These are phyloP conservation scores for Hydrochoerus hydrochaeris DNA, from an alignment of 2,113 vertebrate genomes.

Conservation along the genomic window DNA sequence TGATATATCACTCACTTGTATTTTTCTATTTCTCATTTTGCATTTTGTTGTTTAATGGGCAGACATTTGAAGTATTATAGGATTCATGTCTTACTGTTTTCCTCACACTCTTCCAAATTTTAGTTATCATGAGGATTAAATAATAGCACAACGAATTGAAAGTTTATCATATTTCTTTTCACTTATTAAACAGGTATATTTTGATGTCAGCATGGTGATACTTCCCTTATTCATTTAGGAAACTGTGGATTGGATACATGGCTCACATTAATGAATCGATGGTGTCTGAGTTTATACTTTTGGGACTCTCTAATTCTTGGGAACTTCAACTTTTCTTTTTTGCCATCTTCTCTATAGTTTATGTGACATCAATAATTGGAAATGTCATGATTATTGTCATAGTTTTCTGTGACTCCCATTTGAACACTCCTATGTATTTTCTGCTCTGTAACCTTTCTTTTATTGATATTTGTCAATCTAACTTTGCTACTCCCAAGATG, in stretches of 20 bases:
- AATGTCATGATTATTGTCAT: slow-evolving; percentile 73
- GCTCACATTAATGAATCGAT: slow-evolving; percentile 64
- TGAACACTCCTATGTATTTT: slow-evolving; percentile 79
- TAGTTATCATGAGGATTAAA: not conserved
- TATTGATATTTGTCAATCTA: slow-evolving; percentile 79
- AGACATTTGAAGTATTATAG: not conserved
- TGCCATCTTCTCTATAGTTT: slow-evolving; percentile 63
- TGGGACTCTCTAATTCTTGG: slow-evolving; percentile 70
- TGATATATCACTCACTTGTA: not conserved
- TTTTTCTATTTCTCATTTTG: not conserved
- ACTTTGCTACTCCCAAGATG: slow-evolving; percentile 83
- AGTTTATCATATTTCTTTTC: not conserved
- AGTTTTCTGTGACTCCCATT: slow-evolving; percentile 61
- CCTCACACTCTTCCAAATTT: not conserved
- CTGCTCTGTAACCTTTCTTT: slow-evolving; percentile 79
- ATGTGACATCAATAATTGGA: slow-evolving; percentile 71
- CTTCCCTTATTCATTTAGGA: slow-evolving; percentile 50
- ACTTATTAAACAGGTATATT: not conserved
- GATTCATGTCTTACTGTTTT: not conserved
- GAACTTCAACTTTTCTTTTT: slow-evolving; percentile 74
- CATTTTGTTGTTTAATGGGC: not conserved
- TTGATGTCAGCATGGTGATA: not conserved
- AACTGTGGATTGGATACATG: slow-evolving; percentile 51
- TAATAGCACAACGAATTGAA: not conserved
- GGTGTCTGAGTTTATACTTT: slow-evolving; percentile 76